Evolutionary conservation across 2,888 invertebrate species (phyloP), one percentile per base, ranked within the genome.

Genomic region (Acronicta psi): DNA sequence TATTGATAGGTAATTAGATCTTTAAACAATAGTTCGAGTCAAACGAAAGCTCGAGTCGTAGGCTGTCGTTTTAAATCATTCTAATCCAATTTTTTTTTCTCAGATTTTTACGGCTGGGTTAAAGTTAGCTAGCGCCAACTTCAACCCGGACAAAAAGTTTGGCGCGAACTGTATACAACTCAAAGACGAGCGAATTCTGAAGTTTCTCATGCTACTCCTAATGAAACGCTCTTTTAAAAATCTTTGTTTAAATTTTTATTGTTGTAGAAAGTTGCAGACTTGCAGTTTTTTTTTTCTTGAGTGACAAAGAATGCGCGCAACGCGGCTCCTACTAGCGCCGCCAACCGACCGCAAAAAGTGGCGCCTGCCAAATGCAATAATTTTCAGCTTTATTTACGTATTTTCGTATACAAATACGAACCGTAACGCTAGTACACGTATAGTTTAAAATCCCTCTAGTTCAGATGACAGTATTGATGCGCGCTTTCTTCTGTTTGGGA

Each of bases 301-400:
- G 66, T 74, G 65, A 70, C 61, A 77, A 84, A 87, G 84, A 85
- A 86, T 84, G 84, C 79, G 63, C 75, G 70, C 79, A 76, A 75
- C 80, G 79, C 80, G 82, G 66, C 77, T n/a, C n/a, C n/a, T 66
- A 60, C 75, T 69, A 77, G 80, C 82, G 82, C 77, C 80, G 75
- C 69, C 74, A 66, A 68, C 69, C 60, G 62, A 52, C 68, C 73
- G 80, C 84, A 83, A 85, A 85, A 83, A 85, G 75, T 75, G 77
- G 76, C 80, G 77, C 76, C 75, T 49, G 59, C 69, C 31, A 55
- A 40, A 5, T 45, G 63, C 73, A 46, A 54, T 64, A 41, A 78
- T 61, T 68, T 73, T 77, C 37, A 65, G 58, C 78, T 65, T 72
- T 78, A 76, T 64, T 55, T 47, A 44, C 37, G n/a, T 29, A n/a